Evolutionary conservation across 2,888 invertebrate genomes (phyloP), one percentile per base, ranked within the genome.

Genomic region (Corbicula japonica): DNA sequence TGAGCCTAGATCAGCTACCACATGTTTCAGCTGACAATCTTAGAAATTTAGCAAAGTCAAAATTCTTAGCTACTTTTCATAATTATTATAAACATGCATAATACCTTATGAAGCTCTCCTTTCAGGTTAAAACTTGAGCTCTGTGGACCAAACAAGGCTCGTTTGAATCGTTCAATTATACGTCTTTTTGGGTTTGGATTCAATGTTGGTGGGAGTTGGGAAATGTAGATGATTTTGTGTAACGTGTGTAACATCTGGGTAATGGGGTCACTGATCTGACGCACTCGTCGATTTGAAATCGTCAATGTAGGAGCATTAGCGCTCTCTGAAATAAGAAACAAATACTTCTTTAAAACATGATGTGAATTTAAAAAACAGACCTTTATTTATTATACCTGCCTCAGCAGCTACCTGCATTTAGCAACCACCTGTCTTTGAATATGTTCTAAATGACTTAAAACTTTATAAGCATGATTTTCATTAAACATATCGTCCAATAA

Each of bases 181-280:
- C 90, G 77, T 34, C 93, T 83, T 38, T 90, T 85, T 5, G 89
- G 88, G 80, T 92, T 91, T 15, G 91, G 91, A 68, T 87, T 86
- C 41, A 93, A 75, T 1, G 92, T 92, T 1, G 93, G 93, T 2
- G 93, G 93, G 48, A 93, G 86, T 91, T 92, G 88, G 38, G 90
- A 87, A 56, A 92, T 91, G 85, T 89, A 93, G 74, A 93, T 90
- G 41, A 93, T 91, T 74, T 93, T 93, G 83, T 93, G 93, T 8
- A 93, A 86, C 52, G 91, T 91, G 70, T 92, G 89, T 50, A 93
- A 83, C 88, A 93, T 90, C 87, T 92, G 92, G 10, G 91, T 88
- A 34, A 93, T 92, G 2, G 93, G 93, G 83, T 93, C 93, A 76
- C 86, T 91, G 84, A 93, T 92, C 81, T 92, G 91, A 21, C 93